Evolutionary conservation across 2,888 invertebrate species (phyloP).

Genomic region (Chymomyza fuscimana): DNA sequence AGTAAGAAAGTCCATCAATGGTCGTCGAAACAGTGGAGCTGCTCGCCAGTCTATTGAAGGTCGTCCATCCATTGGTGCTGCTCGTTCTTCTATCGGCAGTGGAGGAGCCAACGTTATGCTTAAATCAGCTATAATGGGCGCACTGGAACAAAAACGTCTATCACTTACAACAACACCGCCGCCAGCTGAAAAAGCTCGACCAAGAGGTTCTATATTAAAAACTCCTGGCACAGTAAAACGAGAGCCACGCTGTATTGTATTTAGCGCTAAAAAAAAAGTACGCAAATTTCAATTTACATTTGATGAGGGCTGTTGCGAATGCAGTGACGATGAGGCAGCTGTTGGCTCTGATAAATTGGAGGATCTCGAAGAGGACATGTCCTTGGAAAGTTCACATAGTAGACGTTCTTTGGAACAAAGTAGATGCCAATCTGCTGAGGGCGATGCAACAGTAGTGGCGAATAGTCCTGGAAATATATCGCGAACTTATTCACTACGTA

Average conservation of each 20-base stretch:
- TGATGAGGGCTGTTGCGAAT: slow-evolving; percentile 48
- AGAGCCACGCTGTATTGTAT: slow-evolving; percentile 62
- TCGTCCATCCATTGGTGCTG: background rate
- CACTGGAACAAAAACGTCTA: slow-evolving; percentile 29
- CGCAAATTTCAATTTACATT: slow-evolving; percentile 69
- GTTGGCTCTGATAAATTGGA: slow-evolving; percentile 35
- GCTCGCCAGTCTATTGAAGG: background rate
- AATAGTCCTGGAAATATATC: background rate
- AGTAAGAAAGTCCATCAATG: slow-evolving; percentile 43
- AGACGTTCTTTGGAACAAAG: background rate
- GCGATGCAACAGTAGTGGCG: background rate
- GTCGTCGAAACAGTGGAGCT: background rate
- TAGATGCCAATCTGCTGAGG: slow-evolving; percentile 1
- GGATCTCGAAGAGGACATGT: slow-evolving; percentile 57
- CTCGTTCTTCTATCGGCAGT: background rate
- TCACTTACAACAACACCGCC: slow-evolving; percentile 1
- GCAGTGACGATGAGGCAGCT: slow-evolving; percentile 31
- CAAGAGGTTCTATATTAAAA: slow-evolving; percentile 69
- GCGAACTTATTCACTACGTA: slow-evolving; percentile 46
- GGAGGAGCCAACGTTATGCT: slow-evolving; percentile 33
- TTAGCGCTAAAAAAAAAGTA: slow-evolving; percentile 71
- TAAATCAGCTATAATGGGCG: slow-evolving; percentile 47
- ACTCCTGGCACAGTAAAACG: slow-evolving; percentile 71
- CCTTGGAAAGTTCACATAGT: slow-evolving; percentile 28
- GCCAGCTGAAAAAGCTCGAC: background rate